Conservation (phyloP, 2,888 invertebrate genomes). For the Drosophila falleni region DNA sequence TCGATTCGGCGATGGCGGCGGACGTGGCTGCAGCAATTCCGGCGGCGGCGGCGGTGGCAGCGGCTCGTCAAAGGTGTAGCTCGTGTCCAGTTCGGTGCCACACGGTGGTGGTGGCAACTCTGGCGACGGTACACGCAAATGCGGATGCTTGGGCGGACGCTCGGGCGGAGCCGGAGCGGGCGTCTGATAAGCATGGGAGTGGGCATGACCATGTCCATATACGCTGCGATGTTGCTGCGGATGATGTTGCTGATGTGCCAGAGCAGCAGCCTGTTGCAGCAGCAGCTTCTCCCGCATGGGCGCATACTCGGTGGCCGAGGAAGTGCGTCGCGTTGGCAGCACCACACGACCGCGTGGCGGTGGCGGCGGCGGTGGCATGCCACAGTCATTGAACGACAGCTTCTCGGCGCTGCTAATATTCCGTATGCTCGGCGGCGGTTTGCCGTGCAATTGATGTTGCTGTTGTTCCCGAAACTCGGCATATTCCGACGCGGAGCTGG, state of each 20-base stretch:
- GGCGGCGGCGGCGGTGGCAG: slow-evolving; percentile 86
- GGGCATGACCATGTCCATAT: slow-evolving; percentile 16
- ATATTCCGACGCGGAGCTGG: slow-evolving; percentile 90
- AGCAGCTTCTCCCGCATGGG: slow-evolving; percentile 84
- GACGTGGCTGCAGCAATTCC: slow-evolving; percentile 82
- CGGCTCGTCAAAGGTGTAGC: slow-evolving; percentile 84
- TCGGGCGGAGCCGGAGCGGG: slow-evolving; percentile 91
- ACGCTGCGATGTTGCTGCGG: slow-evolving; percentile 78
- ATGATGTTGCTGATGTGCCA: slow-evolving; percentile 83
- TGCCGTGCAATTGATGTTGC: slow-evolving; percentile 54
- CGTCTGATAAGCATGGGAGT: slow-evolving; percentile 16
- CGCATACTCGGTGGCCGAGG: slow-evolving; percentile 90
- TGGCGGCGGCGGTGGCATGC: slow-evolving; percentile 86
- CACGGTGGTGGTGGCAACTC: slow-evolving; percentile 85
- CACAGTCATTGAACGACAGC: slow-evolving; percentile 84
- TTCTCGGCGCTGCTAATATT: slow-evolving; percentile 84
- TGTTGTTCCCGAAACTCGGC: slow-evolving; percentile 85
- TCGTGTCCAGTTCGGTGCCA: slow-evolving; percentile 77
- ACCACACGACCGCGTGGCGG: slow-evolving; percentile 80
- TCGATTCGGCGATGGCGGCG: slow-evolving; percentile 83
- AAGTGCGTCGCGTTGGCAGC: slow-evolving; percentile 86
- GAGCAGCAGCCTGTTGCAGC: slow-evolving; percentile 82
- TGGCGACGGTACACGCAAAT: slow-evolving; percentile 86
- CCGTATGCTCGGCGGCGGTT: slow-evolving; percentile 77
- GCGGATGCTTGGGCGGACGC: slow-evolving; percentile 91